Base-by-base conservation (phyloP, 2,888 invertebrate genomes). In the Agrotis puta region DNA sequence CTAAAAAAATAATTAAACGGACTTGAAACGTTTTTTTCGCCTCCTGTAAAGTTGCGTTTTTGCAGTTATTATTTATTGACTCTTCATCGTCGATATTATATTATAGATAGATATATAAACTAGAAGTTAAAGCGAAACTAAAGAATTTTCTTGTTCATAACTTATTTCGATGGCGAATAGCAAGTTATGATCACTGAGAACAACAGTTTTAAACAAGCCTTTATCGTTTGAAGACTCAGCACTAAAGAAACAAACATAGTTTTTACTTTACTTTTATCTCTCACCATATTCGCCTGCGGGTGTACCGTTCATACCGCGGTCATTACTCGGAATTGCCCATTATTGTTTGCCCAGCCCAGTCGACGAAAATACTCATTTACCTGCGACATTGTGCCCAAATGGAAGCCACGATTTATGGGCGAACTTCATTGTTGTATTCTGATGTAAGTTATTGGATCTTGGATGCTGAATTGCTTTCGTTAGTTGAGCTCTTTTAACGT, bases 331-430 rank as follows among this genome's bases (percentile, higher is more conserved):
- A 91, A 93, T 94, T 92, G 92, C 88, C 93, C 91, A 94, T 94
- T 93, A 94, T 91, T 90, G 91, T 90, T 89, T 88, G 94, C 91
- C 94, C 87, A 91, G 90, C 93, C 92, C 92, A 91, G 88, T 88
- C 85, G 71, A 87, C 88, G 89, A 91, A 92, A 92, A 92, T 89
- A 88, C 88, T 90, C 87, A 90, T 92, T 91, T 92, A 91, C 91
- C 91, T 90, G 89, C 77, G 88, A 88, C 88, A 88, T 83, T 86
- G 83, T 84, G 74, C 82, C 81, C 61, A 81, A 83, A 86, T 84
- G 74, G 71, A 48, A 63, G 56, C 61, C 67, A 64, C 64, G 69
- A 83, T 85, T 84, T 85, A 84, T 77, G 39, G 72, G 48, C 43
- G 59, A 70, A 74, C 64, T 64, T 77, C 57, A 65, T 63, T 79